phyloP scores from a whole-genome alignment of 2,888 invertebrate genomes.

The Sarcophaga caerulescens region DNA sequence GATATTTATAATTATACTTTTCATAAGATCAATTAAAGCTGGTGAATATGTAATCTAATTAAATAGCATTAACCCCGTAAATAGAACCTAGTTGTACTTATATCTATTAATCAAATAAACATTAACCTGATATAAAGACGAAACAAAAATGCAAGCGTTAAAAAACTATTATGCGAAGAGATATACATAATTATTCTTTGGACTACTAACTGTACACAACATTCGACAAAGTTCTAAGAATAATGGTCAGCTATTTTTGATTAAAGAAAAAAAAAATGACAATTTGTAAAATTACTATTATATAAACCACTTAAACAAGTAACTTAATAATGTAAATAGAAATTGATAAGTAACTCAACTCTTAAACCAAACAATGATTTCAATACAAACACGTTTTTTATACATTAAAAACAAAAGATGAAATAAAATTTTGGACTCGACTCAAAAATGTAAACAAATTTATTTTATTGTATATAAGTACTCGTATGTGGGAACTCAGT shows the following conservation, averaged over 20 bases:
- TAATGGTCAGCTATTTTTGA: slow-evolving; percentile 18
- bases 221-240: slow-evolving; percentile 25
- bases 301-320: slow-evolving; percentile 9
- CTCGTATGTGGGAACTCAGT: no score
- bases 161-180: no score
- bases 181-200: not conserved
- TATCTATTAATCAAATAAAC: not conserved
- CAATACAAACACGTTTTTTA: slow-evolving; percentile 39
- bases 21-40: slow-evolving; percentile 22
- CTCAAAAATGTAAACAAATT: no score
- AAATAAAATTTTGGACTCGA: no score
- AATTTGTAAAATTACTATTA: slow-evolving; percentile 11
- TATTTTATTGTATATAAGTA: no score
- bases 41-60: slow-evolving; percentile 5
- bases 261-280: not conserved
- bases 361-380: slow-evolving; percentile 32
- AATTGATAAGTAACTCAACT: slow-evolving; percentile 22
- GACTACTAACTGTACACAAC: not conserved
- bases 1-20: slow-evolving; percentile 38
- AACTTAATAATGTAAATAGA: slow-evolving; percentile 13
- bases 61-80: not conserved
- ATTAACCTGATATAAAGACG: slow-evolving; percentile 7
- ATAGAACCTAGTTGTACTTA: not conserved
- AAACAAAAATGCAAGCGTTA: not conserved
- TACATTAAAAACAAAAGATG: not conserved